phyloP scores from a whole-genome alignment of 2,888 invertebrate genomes.

The Caradrina clavipalpis region DNA sequence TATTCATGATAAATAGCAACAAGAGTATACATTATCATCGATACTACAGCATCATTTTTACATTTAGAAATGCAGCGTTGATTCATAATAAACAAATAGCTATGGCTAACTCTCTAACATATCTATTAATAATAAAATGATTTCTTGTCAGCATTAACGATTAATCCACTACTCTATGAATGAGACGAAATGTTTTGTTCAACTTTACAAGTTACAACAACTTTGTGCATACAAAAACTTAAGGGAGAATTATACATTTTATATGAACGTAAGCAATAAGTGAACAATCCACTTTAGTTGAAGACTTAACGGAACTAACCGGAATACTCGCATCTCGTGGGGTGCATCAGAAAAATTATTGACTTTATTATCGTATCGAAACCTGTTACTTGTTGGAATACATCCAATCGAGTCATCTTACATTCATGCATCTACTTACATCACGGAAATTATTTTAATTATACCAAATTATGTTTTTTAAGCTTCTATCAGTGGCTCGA shows the following conservation, averaged over 20 bases:
- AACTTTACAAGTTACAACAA: conserved; percentile 16
- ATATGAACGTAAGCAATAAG: conserved; percentile 55
- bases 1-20: conserved; percentile 2
- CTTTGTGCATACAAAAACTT: conserved; percentile 15
- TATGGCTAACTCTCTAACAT: background rate
- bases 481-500: conserved; percentile 17
- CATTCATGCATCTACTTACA: conserved; percentile 52
- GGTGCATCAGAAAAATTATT: conserved; percentile 66
- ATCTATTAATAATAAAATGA: background rate
- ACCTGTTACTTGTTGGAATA: conserved; percentile 49
- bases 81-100: background rate
- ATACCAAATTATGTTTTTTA: conserved; percentile 41
- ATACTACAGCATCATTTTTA: background rate
- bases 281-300: conserved; percentile 60
- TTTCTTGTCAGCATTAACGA: background rate
- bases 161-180: background rate
- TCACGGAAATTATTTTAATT: conserved; percentile 56
- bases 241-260: conserved; percentile 43
- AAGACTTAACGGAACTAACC: conserved; percentile 64
- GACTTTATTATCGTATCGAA: conserved; percentile 56
- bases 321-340: conserved; percentile 57
- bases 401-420: conserved; percentile 53
- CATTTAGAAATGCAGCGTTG: background rate
- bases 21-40: background rate
- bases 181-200: background rate